phyloP scores from a whole-genome alignment of 2,888 invertebrate genomes.

The Matsumyia berberina region DNA sequence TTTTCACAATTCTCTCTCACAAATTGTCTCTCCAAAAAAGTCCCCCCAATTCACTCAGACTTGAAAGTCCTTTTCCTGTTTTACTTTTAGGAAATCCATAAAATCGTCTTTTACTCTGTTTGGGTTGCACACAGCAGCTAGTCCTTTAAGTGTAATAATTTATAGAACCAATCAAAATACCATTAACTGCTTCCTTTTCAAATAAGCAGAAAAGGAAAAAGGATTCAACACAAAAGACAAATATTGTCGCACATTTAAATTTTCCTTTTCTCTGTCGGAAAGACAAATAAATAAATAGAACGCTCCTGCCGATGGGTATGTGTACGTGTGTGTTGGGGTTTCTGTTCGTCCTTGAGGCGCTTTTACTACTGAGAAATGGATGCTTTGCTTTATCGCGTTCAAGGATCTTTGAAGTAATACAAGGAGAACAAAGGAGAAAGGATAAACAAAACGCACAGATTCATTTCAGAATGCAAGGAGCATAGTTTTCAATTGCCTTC shows the following conservation, averaged over 20 bases:
- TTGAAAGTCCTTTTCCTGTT: not conserved
- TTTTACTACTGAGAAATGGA: slow-evolving; percentile 11
- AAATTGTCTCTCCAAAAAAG: not conserved
- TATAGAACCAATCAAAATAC: slow-evolving; percentile 52
- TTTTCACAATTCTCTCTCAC: slow-evolving; percentile 32
- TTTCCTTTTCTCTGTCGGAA: not conserved
- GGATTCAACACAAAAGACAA: slow-evolving; percentile 25
- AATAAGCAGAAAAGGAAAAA: not conserved
- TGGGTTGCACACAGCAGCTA: slow-evolving; percentile 3
- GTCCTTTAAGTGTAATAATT: slow-evolving; percentile 49
- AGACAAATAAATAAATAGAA: slow-evolving; percentile 10
- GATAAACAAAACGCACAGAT: not conserved
- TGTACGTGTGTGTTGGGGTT: not conserved
- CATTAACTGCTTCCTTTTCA: slow-evolving; percentile 38
- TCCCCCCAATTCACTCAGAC: not conserved
- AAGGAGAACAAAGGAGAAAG: too few relatives aligned
- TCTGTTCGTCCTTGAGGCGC: slow-evolving; percentile 19
- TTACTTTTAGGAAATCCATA: slow-evolving; percentile 8
- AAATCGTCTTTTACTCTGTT: slow-evolving; percentile 7
- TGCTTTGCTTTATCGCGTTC: slow-evolving; percentile 9
- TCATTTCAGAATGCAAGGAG: slow-evolving; percentile 8
- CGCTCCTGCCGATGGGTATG: not conserved
- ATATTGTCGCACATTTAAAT: slow-evolving; percentile 20
- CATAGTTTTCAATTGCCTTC: slow-evolving; percentile 27
- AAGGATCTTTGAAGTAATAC: slow-evolving; percentile 27